These are phyloP conservation scores for Periophthalmus magnuspinnatus DNA, from an alignment of 2,797 vertebrate species.

Conservation along the genomic window DNA sequence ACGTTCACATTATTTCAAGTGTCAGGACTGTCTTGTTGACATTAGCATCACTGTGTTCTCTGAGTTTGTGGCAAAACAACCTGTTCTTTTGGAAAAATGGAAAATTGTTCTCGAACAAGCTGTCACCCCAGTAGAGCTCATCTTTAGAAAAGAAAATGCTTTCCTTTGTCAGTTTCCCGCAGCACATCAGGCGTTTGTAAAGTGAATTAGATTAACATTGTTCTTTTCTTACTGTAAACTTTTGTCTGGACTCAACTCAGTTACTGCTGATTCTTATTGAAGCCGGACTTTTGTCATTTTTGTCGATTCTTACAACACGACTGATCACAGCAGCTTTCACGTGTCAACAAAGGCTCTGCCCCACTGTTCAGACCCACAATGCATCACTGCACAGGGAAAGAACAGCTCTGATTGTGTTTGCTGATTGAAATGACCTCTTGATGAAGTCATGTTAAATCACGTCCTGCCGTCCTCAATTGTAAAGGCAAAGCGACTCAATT, in stretches of 20 bases:
- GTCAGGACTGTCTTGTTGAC: not conserved
- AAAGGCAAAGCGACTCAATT: not conserved
- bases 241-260: not conserved
- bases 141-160: not conserved
- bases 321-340: constrained; percentile 34
- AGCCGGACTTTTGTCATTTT: not conserved
- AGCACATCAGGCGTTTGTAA: not conserved
- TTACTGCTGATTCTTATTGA: constrained; percentile 26
- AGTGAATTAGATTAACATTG: not conserved
- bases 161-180: not conserved
- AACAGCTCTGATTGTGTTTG: constrained; percentile 41
- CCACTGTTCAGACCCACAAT: constrained; percentile 20
- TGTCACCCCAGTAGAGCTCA: not conserved
- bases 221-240: not conserved
- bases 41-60: not conserved
- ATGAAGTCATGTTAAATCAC: constrained; percentile 9
- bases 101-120: not conserved
- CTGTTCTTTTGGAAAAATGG: not conserved
- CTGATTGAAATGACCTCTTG: constrained; percentile 46
- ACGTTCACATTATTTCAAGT: too few relatives aligned
- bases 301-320: constrained; percentile 1
- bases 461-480: not conserved
- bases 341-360: constrained; percentile 26
- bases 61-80: not conserved
- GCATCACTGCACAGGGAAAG: constrained; percentile 4